Evolutionary conservation across 2,797 vertebrate species (phyloP).

Genomic region (Vespertilio murinus): DNA sequence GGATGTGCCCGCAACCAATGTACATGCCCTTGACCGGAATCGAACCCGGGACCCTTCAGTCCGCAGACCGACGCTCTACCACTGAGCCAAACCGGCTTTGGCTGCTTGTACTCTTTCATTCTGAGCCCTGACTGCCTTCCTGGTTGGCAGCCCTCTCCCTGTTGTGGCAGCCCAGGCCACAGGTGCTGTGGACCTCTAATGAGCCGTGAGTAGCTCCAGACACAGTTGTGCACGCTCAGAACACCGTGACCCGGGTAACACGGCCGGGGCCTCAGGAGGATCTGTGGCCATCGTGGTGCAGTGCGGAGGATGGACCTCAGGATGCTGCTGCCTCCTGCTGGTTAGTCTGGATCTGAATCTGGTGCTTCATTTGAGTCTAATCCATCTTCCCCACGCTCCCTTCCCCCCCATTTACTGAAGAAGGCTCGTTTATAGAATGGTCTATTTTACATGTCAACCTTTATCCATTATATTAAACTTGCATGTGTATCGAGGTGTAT

Average conservation of each 20-base stretch:
- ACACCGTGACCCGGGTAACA: rapidly evolving
- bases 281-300: rapidly evolving
- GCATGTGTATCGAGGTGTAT: background rate
- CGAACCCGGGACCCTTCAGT: too few species aligned
- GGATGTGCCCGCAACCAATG: too few species aligned
- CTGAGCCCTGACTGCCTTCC: background rate
- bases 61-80: too few species aligned
- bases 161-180: background rate
- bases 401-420: background rate
- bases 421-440: background rate
- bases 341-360: background rate
- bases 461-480: background rate
- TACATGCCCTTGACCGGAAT: too few species aligned
- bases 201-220: background rate
- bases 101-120: background rate
- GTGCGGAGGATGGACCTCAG: background rate
- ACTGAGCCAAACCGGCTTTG: too few species aligned
- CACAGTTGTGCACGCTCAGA: background rate
- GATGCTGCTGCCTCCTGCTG: background rate
- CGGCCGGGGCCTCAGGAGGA: rapidly evolving
- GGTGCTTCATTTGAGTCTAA: background rate
- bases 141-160: background rate
- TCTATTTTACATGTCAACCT: background rate
- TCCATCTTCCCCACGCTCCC: background rate
- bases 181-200: background rate